A percentile compares a stretch with the other conserved stretches of the same genome.
Conservation (phyloP, 2,113 vertebrate genomes). For the Callocephalon fimbriatum region DNA sequence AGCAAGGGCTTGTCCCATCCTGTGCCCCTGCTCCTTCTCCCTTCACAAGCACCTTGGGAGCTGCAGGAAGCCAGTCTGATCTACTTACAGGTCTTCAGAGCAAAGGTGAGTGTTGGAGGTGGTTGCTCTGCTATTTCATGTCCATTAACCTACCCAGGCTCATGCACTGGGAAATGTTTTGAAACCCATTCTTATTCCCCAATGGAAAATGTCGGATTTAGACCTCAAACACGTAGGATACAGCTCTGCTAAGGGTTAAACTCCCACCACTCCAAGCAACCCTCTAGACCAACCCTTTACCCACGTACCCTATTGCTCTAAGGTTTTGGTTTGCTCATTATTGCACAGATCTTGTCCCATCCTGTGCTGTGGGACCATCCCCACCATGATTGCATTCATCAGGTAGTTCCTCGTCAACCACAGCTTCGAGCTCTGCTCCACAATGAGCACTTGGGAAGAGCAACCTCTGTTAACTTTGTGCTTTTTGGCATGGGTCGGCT, state of each 20-base stretch:
- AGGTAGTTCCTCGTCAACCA: neutral
- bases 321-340: neutral
- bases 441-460: fast-evolving
- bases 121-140: too few relatives aligned
- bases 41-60: neutral
- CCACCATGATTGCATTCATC: neutral
- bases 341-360: neutral
- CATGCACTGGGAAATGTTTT: neutral
- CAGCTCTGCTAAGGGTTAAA: neutral
- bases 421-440: neutral
- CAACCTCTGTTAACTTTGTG: neutral
- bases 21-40: neutral
- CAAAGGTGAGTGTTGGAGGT: neutral
- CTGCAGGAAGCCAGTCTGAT: neutral
- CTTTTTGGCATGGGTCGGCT: neutral
- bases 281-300: neutral
- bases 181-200: neutral
- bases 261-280: neutral
- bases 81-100: neutral
- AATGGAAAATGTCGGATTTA: neutral
- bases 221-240: neutral
- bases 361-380: neutral
- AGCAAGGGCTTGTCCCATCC: neutral
- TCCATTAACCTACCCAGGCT: neutral
- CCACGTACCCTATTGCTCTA: fast-evolving